These are phyloP conservation scores for Seladonia tumulorum DNA, from an alignment of 2,888 invertebrate genomes.

Conservation along the genomic window DNA sequence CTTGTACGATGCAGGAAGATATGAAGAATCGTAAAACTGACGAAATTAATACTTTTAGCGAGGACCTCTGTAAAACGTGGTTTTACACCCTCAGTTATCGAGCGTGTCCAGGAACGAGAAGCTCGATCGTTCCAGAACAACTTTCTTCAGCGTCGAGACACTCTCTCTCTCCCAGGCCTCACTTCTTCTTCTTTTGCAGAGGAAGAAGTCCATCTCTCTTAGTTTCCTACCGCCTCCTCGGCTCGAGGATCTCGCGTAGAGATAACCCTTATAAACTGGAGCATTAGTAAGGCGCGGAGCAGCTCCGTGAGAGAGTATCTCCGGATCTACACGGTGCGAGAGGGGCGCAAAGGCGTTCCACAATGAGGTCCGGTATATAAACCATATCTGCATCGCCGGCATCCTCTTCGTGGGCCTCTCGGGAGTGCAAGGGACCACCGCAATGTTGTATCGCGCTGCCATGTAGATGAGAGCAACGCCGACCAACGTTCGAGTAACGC, in stretches of 20 bases:
- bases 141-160: slow-evolving; percentile 5
- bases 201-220: neutral
- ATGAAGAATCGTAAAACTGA: no score
- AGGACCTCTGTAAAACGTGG: neutral
- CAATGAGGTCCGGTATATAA: slow-evolving; percentile 81
- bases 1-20: no score
- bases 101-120: neutral
- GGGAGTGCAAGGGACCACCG: slow-evolving; percentile 63
- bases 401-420: slow-evolving; percentile 63
- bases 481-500: slow-evolving; percentile 60
- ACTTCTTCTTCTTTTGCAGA: neutral
- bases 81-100: neutral
- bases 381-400: slow-evolving; percentile 80
- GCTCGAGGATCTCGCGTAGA: slow-evolving; percentile 71
- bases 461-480: slow-evolving; percentile 70
- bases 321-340: slow-evolving; percentile 77
- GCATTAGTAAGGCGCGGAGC: slow-evolving; percentile 82
- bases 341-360: slow-evolving; percentile 77
- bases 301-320: slow-evolving; percentile 75
- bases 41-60: neutral
- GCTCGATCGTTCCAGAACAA: slow-evolving; percentile 1
- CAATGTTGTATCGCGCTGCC: slow-evolving; percentile 66
- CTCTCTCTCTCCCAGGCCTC: neutral
- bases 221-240: slow-evolving; percentile 23
- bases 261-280: slow-evolving; percentile 83